Base-by-base conservation (phyloP, 2,113 vertebrate species). In the Aegithalos caudatus region DNA sequence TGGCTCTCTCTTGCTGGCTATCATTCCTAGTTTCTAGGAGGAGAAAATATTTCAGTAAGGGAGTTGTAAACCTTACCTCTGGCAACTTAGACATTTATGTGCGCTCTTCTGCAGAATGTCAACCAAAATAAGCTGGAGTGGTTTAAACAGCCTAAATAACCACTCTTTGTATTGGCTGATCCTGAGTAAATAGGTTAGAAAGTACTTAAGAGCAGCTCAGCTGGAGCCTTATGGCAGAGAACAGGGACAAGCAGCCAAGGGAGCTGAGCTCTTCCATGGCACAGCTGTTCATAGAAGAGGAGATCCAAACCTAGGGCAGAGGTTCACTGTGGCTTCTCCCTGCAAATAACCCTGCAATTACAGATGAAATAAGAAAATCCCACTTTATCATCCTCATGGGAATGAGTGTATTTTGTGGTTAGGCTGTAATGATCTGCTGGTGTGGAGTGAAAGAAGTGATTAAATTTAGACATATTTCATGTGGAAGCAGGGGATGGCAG, bases 111-210 rank as follows among this genome's bases (percentile, higher is more conserved):
- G 40, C 45, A 37, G 65, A 67, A 76, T 48, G 70, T 57, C 81
- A 82, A 28, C 84, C 37, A 57, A 86, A 91, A 91, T 73, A 80
- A 93, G 65, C 78, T 67, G 61, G 38, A 48, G 15, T 89, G 73
- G 33, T 91, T 94, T 87, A 60, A 86, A 93, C 48, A 87, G 61
- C 81, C 51, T 84, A 67, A 93, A 90, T 89, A 91, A 79, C 91
- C 48, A 51, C 66, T 74, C 38, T 77, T 77, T 81, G 71, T 87
- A 79, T 85, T 1, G 7, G 57, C 23, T 94, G 92, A 85, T 91
- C 87, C 90, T 80, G 54, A 48, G 45, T 82, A 96, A 92, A 79
- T 93, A 67, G 84, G 81, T 85, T 95, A 91, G 81, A 85, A 81
- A 64, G 78, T 90, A 87, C 70, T 76, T 95, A 79, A 40, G 81